phyloP scores from a whole-genome alignment of 2,888 invertebrate species.

The Serripes groenlandicus region DNA sequence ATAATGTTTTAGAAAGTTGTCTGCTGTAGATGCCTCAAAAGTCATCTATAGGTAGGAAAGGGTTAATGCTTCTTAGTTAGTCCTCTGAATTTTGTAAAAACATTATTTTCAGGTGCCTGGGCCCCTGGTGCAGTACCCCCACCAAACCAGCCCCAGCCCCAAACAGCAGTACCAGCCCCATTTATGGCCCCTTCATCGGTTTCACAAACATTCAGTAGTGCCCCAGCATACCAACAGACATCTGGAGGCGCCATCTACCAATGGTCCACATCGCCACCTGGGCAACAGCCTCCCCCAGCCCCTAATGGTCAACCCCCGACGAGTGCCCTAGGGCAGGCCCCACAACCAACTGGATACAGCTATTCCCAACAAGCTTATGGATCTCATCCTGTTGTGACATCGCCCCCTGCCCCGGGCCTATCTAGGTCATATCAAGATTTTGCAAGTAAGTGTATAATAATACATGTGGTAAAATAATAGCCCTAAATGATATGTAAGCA shows the following conservation, averaged over 20 bases:
- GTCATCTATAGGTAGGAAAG: too few relatives aligned
- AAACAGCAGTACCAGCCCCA: conserved; percentile 44
- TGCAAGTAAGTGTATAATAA: conserved; percentile 17
- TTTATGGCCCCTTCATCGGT: conserved; percentile 25
- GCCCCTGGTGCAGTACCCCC: conserved; percentile 59
- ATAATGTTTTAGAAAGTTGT: too few relatives aligned
- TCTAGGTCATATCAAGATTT: conserved; percentile 49
- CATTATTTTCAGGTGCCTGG: conserved; percentile 64
- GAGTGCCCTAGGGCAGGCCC: conserved; percentile 40
- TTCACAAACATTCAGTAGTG: conserved; percentile 28
- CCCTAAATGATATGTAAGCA: not conserved
- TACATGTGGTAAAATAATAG: not conserved
- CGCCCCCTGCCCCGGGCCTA: conserved; percentile 27
- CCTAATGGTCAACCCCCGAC: conserved; percentile 38
- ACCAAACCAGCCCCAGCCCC: conserved; percentile 44
- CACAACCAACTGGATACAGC: conserved; percentile 38
- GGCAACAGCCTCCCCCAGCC: conserved; percentile 23
- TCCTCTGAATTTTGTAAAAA: too few relatives aligned
- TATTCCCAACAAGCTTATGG: conserved; percentile 50
- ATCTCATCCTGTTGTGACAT: conserved; percentile 34
- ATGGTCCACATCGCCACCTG: conserved; percentile 28
- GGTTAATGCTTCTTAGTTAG: too few relatives aligned
- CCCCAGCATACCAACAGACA: conserved; percentile 34
- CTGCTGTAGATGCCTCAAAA: too few relatives aligned
- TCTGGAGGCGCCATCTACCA: conserved; percentile 29